Conservation (phyloP, 2,888 invertebrate species). For the Drosophila rellima region DNA sequence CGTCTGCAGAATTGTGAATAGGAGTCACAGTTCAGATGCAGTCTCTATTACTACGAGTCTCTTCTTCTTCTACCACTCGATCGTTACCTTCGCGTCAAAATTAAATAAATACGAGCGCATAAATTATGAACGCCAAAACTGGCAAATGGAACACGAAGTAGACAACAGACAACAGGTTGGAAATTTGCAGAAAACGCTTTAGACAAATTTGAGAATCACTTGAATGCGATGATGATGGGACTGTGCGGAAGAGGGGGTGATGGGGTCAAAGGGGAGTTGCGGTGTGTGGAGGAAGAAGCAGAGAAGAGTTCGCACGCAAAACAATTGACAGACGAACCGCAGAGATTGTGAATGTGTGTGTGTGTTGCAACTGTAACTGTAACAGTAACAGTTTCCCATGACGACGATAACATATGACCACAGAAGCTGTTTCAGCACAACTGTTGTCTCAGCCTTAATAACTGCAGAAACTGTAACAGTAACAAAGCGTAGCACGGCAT, state of each 20-base stretch:
- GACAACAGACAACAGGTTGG: background rate
- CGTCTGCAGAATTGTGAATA: constrained; percentile 24
- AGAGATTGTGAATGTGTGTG: constrained; percentile 51
- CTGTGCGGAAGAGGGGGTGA: background rate
- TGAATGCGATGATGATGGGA: constrained; percentile 29
- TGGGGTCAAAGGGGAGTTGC: rapidly evolving
- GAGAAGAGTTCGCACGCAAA: constrained; percentile 74
- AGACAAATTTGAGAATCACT: constrained; percentile 78
- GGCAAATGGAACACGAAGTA: constrained; percentile 18
- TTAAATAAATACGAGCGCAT: constrained; percentile 75
- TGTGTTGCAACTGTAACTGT: constrained; percentile 74
- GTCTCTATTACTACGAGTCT: constrained; percentile 1
- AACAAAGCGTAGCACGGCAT: constrained; percentile 25
- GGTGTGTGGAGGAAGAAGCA: background rate
- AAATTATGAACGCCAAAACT: constrained; percentile 56
- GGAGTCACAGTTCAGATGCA: background rate
- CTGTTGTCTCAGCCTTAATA: constrained; percentile 35
- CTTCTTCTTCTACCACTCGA: background rate
- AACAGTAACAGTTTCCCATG: constrained; percentile 81
- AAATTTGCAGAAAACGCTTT: constrained; percentile 79
- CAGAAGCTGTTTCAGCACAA: constrained; percentile 58
- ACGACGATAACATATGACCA: constrained; percentile 66
- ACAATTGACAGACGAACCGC: constrained; percentile 79
- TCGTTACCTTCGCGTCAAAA: constrained; percentile 56
- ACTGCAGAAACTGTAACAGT: constrained; percentile 2